These are phyloP conservation scores for Xenopus borealis DNA, from an alignment of 2,113 vertebrate genomes.

Conservation along the genomic window DNA sequence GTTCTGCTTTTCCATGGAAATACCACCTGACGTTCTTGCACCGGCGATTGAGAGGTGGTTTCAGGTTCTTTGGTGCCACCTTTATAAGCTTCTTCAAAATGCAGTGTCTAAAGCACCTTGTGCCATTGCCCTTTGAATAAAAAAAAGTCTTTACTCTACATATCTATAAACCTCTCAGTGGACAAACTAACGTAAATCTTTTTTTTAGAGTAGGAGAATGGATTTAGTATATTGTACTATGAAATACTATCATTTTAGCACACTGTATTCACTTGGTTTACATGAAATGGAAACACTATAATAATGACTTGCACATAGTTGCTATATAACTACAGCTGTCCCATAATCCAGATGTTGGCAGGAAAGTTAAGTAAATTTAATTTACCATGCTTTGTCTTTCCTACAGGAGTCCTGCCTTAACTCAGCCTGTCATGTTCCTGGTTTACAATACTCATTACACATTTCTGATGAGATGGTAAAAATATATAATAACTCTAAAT, in stretches of 20 bases:
- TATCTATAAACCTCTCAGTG: too few species aligned
- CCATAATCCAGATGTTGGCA: conserved; percentile 64
- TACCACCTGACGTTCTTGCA: too few species aligned
- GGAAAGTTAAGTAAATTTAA: conserved; percentile 64
- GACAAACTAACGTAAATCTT: too few species aligned
- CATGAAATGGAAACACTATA: conserved; percentile 13
- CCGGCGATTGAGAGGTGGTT: too few species aligned
- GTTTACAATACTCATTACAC: conserved; percentile 52
- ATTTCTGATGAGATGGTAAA: conserved; percentile 26
- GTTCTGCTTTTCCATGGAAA: too few species aligned
- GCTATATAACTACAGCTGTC: conserved; percentile 62
- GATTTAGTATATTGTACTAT: too few species aligned
- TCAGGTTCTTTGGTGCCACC: too few species aligned
- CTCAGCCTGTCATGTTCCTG: conserved; percentile 50
- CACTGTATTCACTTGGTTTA: neutral
- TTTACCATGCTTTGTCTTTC: conserved; percentile 53
- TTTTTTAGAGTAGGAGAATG: too few species aligned
- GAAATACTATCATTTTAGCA: neutral
- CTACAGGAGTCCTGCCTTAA: conserved; percentile 48
- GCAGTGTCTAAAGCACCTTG: too few species aligned
- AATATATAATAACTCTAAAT: conserved; percentile 33
- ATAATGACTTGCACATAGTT: conserved; percentile 38
- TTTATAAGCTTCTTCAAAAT: too few species aligned
- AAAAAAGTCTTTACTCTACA: too few species aligned
- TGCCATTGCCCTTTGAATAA: too few species aligned